Evolutionary conservation across 1,140 invertebrate species (phyloP), one percentile per base, ranked within the genome.

Genomic region (Ceratosolen fusciceps): DNA sequence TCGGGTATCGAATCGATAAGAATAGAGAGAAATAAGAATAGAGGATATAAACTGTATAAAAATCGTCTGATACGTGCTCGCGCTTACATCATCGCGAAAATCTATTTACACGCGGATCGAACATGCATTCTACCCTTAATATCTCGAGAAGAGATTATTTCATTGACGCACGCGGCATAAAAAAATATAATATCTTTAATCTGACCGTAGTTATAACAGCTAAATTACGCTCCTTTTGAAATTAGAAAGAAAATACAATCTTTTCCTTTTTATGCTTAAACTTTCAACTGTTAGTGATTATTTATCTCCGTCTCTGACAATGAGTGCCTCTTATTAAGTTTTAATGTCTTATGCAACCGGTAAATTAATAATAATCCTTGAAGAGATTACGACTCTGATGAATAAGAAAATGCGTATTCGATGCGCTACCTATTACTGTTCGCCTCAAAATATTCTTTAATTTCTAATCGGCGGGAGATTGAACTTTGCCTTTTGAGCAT

Each of bases 231-330:
- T 54, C n/a, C 68, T 71, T 67, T 54, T 60, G 49, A 76, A 76
- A 67, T 76, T 68, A 62, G 37, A 43, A 52, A 19, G 49, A 52
- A 68, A 68, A 65, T 4, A 19, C 31, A 21, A 29, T 62, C 60
- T 34, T 16, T 82, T 80, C 80, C 82, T 85, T 85, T 81, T 86
- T 82, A n/a, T 19, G 49, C 8, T n/a, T n/a, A n/a, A n/a, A n/a
- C n/a, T n/a, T n/a, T n/a, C n/a, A 10, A 19, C 16, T 47, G 14
- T 19, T 26, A 39, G 16, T 2, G 43, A 10, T 74, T 74, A 74
- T 74, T 74, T 74, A 74, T 74, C 37, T 58, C 9, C 56, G n/a
- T n/a, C n/a, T 43, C 39, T 43, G 26, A 54, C 8, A 52, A 54
- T 0, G 68, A 49, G n/a, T 37, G 39, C n/a, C 37, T n/a, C 29